These are phyloP conservation scores for Picus viridis DNA, from an alignment of 2,797 vertebrate species.

Conservation along the genomic window DNA sequence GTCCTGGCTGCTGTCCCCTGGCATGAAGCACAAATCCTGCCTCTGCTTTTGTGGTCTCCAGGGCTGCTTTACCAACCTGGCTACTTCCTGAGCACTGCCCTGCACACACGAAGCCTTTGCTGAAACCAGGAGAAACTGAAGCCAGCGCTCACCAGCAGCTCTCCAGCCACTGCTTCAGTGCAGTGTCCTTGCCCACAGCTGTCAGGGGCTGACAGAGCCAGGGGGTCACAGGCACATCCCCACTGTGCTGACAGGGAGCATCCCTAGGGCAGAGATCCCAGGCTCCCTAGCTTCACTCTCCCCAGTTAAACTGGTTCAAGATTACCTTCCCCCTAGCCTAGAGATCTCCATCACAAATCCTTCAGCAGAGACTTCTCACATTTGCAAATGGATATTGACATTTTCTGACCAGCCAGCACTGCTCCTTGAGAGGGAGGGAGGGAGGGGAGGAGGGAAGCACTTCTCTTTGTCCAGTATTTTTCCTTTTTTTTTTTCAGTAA, in stretches of 20 bases:
- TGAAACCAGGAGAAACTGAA: not conserved
- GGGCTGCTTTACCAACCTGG: not conserved
- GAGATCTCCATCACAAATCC: not conserved
- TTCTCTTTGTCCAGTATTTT: not conserved
- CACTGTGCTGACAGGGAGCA: not conserved
- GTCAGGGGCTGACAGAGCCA: not conserved
- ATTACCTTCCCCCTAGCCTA: not conserved
- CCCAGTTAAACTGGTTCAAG: not conserved
- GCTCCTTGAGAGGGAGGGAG: not conserved
- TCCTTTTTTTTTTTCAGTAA: conserved; percentile 45
- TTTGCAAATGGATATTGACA: conserved; percentile 17
- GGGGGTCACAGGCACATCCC: not conserved
- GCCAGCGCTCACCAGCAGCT: not conserved
- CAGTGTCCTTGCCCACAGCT: not conserved
- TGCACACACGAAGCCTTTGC: rapidly evolving
- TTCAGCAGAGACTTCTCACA: not conserved
- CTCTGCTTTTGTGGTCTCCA: rapidly evolving
- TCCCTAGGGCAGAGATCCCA: conserved; percentile 52
- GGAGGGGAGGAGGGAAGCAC: conserved; percentile 58
- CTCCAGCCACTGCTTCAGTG: not conserved
- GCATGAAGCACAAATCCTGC: not conserved
- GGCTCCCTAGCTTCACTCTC: conserved; percentile 24
- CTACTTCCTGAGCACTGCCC: not conserved
- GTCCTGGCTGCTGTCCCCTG: not conserved
- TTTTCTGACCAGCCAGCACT: conserved; percentile 39